These are phyloP conservation scores for Actinia tenebrosa DNA, from an alignment of 64 coral and sea anemone genomes.

Conservation along the genomic window DNA sequence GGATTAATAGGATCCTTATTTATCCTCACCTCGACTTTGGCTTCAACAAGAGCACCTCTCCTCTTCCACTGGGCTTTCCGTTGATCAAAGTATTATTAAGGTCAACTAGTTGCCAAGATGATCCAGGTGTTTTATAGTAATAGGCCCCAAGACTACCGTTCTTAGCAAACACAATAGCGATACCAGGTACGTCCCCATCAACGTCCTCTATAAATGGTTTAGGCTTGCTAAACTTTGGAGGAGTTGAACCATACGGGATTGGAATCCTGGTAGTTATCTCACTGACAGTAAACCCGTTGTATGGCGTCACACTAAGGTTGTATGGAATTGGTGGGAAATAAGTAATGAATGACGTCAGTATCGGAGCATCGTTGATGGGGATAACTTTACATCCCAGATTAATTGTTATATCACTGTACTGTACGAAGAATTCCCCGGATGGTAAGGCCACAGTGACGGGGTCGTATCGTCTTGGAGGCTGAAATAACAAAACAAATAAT, in stretches of 20 bases:
- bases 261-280: slow-evolving; percentile 33
- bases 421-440: not conserved
- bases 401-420: not conserved
- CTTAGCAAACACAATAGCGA: slow-evolving; percentile 13
- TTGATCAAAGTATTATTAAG: slow-evolving; percentile 23
- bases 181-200: slow-evolving; percentile 27
- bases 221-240: slow-evolving; percentile 5
- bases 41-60: slow-evolving; percentile 30
- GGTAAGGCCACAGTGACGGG: not conserved
- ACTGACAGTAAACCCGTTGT: slow-evolving; percentile 42
- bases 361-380: slow-evolving; percentile 43
- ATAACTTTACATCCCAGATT: slow-evolving; percentile 11
- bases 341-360: not conserved
- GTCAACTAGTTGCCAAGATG: slow-evolving; percentile 1
- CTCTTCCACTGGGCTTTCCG: not conserved
- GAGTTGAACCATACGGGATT: slow-evolving; percentile 32
- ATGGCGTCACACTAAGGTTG: slow-evolving; percentile 24
- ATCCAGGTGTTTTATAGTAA: slow-evolving; percentile 9
- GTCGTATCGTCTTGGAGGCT: not conserved
- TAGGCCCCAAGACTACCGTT: slow-evolving; percentile 49
- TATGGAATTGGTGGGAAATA: slow-evolving; percentile 40
- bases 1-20: not conserved
- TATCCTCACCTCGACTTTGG: slow-evolving; percentile 24
- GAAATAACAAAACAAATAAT: not conserved
- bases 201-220: slow-evolving; percentile 29